These are phyloP conservation scores for Drosophila fuyamai DNA, from an alignment of 1,140 invertebrate genomes.

Conservation along the genomic window DNA sequence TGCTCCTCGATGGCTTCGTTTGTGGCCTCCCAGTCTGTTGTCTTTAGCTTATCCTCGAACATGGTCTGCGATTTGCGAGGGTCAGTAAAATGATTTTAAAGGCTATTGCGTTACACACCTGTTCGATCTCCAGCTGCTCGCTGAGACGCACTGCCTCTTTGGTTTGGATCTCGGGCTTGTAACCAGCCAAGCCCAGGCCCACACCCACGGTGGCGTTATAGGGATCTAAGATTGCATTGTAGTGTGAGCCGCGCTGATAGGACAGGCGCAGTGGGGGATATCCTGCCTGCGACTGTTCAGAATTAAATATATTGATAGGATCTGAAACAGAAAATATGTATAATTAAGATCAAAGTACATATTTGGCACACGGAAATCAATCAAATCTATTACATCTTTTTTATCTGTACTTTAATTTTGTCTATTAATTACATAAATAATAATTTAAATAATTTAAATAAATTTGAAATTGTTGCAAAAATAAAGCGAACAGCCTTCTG, in stretches of 20 bases:
- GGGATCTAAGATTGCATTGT: constrained; percentile 96
- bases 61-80: constrained; percentile 87
- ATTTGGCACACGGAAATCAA: too few relatives aligned
- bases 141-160: constrained; percentile 92
- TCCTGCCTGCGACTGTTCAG: constrained; percentile 89
- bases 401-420: too few relatives aligned
- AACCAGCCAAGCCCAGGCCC: constrained; percentile 93
- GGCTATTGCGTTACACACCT: constrained; percentile 74
- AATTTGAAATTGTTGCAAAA: too few relatives aligned
- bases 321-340: constrained; percentile 86
- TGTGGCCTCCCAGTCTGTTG: constrained; percentile 97
- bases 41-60: constrained; percentile 96
- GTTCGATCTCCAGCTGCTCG: constrained; percentile 94
- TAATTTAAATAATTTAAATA: too few relatives aligned
- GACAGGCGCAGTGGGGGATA: constrained; percentile 95
- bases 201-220: constrained; percentile 94
- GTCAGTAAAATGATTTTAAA: constrained; percentile 39
- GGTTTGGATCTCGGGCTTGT: constrained; percentile 92
- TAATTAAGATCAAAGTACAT: not conserved
- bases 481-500: too few relatives aligned
- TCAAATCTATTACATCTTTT: too few relatives aligned
- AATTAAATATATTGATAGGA: constrained; percentile 96
- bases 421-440: too few relatives aligned
- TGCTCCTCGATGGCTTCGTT: constrained; percentile 97
- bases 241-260: constrained; percentile 95